Evolutionary conservation across 1,140 invertebrate genomes (phyloP).

Genomic region (Coenobita brevimanus): DNA sequence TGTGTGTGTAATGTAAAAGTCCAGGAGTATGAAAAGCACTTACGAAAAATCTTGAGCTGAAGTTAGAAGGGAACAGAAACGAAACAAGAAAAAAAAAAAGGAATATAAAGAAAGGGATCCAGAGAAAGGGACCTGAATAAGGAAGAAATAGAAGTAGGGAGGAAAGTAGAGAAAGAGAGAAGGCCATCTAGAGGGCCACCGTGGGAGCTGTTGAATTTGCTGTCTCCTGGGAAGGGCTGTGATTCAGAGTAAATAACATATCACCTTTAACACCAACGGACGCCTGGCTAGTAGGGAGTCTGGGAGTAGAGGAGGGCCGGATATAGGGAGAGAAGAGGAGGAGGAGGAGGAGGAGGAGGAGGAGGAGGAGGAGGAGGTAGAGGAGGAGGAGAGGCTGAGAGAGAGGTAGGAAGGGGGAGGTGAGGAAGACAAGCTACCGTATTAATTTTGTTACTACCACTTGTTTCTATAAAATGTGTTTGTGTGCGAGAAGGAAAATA

Average conservation of each 20-base stretch:
- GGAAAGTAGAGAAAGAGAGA: too few relatives aligned
- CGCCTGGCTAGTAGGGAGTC: background rate
- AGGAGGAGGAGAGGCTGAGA: background rate
- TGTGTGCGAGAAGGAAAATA: background rate
- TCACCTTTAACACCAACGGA: constrained; percentile 50
- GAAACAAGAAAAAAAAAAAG: too few relatives aligned
- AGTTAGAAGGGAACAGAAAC: too few relatives aligned
- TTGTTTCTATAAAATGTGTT: background rate
- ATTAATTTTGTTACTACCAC: constrained; percentile 41
- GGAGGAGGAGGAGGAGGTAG: background rate
- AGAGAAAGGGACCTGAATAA: too few relatives aligned
- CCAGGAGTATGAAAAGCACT: too few relatives aligned
- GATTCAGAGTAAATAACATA: constrained; percentile 57
- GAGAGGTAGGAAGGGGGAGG: background rate
- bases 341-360: background rate
- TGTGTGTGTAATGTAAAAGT: background rate
- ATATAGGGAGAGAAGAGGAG: background rate
- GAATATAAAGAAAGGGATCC: too few relatives aligned
- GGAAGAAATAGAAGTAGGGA: too few relatives aligned
- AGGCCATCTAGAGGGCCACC: too few relatives aligned
- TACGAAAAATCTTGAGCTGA: too few relatives aligned
- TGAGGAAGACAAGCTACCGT: background rate
- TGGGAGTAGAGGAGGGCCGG: background rate
- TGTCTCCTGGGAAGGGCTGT: constrained; percentile 37
- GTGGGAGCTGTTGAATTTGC: constrained; percentile 55